These are phyloP conservation scores for Lycaena phlaeas DNA, from an alignment of 2,888 invertebrate species.

Conservation along the genomic window DNA sequence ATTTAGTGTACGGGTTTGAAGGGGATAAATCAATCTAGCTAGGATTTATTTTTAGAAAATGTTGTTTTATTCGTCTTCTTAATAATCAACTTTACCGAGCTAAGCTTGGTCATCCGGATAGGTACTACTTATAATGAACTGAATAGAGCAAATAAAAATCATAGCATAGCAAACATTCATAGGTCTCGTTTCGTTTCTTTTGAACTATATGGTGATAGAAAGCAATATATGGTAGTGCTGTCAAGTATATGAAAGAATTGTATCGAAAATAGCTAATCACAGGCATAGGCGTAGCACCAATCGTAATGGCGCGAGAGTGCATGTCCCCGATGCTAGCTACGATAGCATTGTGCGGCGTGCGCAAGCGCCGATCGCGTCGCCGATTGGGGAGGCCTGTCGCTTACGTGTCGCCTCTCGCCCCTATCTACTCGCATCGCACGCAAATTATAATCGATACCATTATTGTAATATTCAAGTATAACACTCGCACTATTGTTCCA, in stretches of 20 bases:
- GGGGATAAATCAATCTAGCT: too few species aligned
- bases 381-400: conserved; percentile 65
- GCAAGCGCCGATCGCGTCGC: conserved; percentile 59
- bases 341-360: conserved; percentile 66
- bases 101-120: too few species aligned
- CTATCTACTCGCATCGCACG: conserved; percentile 67
- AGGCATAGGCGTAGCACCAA: conserved; percentile 49
- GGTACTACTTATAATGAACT: too few species aligned
- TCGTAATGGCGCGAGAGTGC: conserved; percentile 63
- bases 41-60: too few species aligned
- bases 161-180: too few species aligned
- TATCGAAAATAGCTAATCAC: conserved; percentile 51
- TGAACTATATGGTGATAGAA: too few species aligned
- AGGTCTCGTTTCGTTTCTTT: too few species aligned
- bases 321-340: conserved; percentile 61
- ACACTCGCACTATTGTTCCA: conserved; percentile 62
- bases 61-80: too few species aligned
- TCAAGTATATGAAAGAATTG: conserved; percentile 14
- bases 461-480: conserved; percentile 68
- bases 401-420: conserved; percentile 61
- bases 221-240: neutral
- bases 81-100: too few species aligned
- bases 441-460: conserved; percentile 74
- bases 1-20: too few species aligned
- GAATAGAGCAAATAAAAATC: too few species aligned